Base-by-base conservation (phyloP, 2,797 vertebrate species). In the Centroberyx gerrardi region DNA sequence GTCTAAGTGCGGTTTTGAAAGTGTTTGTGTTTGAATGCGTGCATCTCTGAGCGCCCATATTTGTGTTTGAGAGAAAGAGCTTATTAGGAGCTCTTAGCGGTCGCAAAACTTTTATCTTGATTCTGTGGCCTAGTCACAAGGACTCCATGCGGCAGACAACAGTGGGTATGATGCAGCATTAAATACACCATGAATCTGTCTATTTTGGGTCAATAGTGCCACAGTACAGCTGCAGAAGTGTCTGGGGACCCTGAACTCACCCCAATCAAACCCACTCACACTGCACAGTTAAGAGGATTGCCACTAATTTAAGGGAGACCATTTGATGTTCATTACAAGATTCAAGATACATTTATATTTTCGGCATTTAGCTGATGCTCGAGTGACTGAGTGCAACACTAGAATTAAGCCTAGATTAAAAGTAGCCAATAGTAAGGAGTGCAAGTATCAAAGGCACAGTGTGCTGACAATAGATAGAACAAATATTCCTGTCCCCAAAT, bases 61-160 rank as follows among this genome's bases (percentile, higher is more conserved):
- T 22, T 42, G 18, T 42, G 18, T 28, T 53, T 53, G 42, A 44
- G 42, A 22, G 51, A 67, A 52, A 51, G 48, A 70, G 8, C 31
- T 56, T n/a, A 72, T 70, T 73, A 40, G 15, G 27, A 48, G 36
- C 44, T 61, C 46, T 62, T 33, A 22, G 64, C 65, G 46, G 76
- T 49, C 2, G 14, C 74, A 55, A 66, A 33, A 52, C 29, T 63
- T 72, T 78, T 82, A 88, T 87, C 71, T 82, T 15, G 29, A 82
- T 78, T 88, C 63, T 90, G 87, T 54, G 85, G 91, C 87, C 72
- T 80, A 65, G 87, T 92, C 91, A 94, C 90, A 90, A 90, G 88
- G 80, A 88, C 77, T 82, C 60, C 78, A 87, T 85, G 85, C 7
- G 84, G 68, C 51, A 76, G 54, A 84, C 70, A 84, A 88, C 82